These are phyloP conservation scores for Sipha maydis DNA, from an alignment of 2,888 invertebrate genomes.

Conservation along the genomic window DNA sequence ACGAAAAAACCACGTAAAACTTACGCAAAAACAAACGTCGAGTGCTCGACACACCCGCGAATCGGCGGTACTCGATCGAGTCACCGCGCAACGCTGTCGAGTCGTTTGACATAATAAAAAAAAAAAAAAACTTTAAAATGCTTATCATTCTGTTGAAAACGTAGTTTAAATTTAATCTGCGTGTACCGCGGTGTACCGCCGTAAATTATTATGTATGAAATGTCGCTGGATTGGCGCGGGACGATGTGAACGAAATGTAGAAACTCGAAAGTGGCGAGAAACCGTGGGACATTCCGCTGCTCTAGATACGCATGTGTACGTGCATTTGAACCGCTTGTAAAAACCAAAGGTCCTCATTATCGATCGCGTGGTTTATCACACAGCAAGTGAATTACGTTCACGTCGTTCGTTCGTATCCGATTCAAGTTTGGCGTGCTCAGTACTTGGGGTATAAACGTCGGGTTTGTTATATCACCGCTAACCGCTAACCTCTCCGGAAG, in stretches of 20 bases:
- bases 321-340: not conserved
- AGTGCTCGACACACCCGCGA: too few species aligned
- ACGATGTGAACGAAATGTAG: not conserved
- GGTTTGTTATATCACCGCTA: too few species aligned
- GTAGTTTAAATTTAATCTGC: not conserved
- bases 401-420: not conserved
- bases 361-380: too few species aligned
- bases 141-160: not conserved
- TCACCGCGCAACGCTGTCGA: too few species aligned
- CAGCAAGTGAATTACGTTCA: too few species aligned
- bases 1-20: too few species aligned
- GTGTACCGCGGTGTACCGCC: not conserved
- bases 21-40: too few species aligned
- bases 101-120: not conserved
- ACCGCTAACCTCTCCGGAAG: not conserved
- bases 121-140: too few species aligned
- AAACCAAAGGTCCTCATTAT: too few species aligned
- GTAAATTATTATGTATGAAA: not conserved
- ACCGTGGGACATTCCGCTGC: not conserved
- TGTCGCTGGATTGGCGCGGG: not conserved
- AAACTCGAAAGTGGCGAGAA: not conserved
- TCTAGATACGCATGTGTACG: not conserved
- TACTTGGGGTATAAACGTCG: too few species aligned
- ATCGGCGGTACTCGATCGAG: too few species aligned
- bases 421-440: not conserved